phyloP scores from a whole-genome alignment of 2,888 invertebrate genomes.

The Agrotis exclamationis region DNA sequence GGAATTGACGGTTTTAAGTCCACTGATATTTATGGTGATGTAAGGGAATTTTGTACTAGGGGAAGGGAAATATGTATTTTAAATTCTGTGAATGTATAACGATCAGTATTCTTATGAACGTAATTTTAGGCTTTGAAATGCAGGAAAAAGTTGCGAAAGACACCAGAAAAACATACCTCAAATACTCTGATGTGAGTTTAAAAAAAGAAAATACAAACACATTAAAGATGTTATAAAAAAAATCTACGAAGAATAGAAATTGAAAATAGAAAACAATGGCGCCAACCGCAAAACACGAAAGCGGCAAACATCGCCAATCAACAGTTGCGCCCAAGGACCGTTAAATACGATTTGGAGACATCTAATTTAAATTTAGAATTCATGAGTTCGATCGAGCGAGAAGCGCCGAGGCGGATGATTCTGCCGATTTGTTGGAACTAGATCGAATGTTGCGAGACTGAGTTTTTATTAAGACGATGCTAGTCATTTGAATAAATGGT shows the following conservation, averaged over 20 bases:
- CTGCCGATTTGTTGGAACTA: slow-evolving; percentile 61
- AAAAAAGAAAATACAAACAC: too few relatives aligned
- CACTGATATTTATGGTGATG: slow-evolving; percentile 79
- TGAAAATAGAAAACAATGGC: slow-evolving; percentile 57
- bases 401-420: slow-evolving; percentile 63
- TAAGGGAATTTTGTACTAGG: slow-evolving; percentile 65
- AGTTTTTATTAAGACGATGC: slow-evolving; percentile 23
- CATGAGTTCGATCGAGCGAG: slow-evolving; percentile 79
- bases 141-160: background rate
- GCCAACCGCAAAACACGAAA: slow-evolving; percentile 61
- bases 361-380: slow-evolving; percentile 83
- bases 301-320: slow-evolving; percentile 72
- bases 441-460: slow-evolving; percentile 47
- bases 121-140: background rate
- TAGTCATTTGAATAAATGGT: slow-evolving; percentile 25
- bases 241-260: slow-evolving; percentile 42
- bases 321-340: slow-evolving; percentile 75
- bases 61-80: slow-evolving; percentile 49
- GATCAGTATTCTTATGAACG: background rate
- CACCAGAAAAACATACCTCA: background rate
- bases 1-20: slow-evolving; percentile 84
- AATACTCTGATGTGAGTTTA: background rate
- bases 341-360: slow-evolving; percentile 81
- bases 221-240: too few relatives aligned
- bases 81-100: slow-evolving; percentile 8